These are phyloP conservation scores for Halcyon senegalensis DNA, from an alignment of 2,113 vertebrate genomes.

Conservation along the genomic window DNA sequence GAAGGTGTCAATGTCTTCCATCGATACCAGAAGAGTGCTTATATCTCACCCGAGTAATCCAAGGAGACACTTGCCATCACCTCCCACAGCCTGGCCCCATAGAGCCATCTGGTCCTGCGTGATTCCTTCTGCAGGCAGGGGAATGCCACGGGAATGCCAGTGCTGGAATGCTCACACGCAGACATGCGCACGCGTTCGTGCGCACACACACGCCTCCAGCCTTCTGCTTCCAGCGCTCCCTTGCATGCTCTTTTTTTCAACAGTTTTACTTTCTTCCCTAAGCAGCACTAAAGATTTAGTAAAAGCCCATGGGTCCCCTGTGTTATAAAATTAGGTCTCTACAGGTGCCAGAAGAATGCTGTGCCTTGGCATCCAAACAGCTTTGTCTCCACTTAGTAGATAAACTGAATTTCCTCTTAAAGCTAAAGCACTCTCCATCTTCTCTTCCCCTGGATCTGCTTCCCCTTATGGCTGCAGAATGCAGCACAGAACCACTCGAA, in stretches of 20 bases:
- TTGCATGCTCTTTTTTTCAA: conserved; percentile 39
- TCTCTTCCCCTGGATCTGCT: background rate
- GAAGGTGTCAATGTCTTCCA: background rate
- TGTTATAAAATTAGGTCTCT: conserved; percentile 24
- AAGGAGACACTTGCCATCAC: background rate
- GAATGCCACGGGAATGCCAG: conserved; percentile 45
- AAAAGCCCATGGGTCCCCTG: background rate
- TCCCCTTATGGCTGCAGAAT: background rate
- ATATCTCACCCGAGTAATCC: background rate
- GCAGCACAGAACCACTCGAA: background rate
- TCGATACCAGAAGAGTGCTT: background rate
- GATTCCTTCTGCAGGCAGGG: conserved; percentile 44
- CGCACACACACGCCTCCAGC: conserved; percentile 25
- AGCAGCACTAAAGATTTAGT: background rate
- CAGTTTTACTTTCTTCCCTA: background rate
- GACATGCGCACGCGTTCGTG: background rate
- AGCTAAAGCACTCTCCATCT: conserved; percentile 7
- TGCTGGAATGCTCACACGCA: background rate
- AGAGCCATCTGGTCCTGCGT: conserved; percentile 9
- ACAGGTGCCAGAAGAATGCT: conserved; percentile 25
- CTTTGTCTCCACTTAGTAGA: background rate
- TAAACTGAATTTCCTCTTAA: conserved; percentile 35
- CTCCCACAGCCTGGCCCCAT: conserved; percentile 13
- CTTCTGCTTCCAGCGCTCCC: conserved; percentile 36
- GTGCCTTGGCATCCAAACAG: conserved; percentile 21